Percentiles rank a stretch among this genome's conserved stretches.
phyloP scores from a whole-genome alignment of 2,113 vertebrate species.

The Numenius arquata region DNA sequence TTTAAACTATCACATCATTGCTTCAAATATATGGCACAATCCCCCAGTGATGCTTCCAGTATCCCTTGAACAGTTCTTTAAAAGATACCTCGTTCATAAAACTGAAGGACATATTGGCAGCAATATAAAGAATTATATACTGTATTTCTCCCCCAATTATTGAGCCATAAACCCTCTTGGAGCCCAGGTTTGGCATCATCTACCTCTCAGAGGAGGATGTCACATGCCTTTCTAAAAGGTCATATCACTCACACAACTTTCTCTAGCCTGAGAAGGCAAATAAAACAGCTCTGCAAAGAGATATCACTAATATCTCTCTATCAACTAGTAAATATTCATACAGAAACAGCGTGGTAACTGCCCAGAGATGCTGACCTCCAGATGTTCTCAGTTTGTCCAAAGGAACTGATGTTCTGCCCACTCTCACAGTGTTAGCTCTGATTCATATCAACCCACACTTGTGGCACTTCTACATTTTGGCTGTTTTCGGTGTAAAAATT shows the following conservation, averaged over 20 bases:
- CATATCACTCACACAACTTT: not conserved
- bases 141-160: not conserved
- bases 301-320: not conserved
- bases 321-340: not conserved
- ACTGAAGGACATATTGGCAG: not conserved
- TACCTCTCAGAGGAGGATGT: not conserved
- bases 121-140: not conserved
- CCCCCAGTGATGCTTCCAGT: not conserved
- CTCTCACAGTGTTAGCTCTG: not conserved
- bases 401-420: not conserved
- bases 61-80: not conserved
- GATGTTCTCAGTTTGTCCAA: not conserved
- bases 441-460: not conserved
- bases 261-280: not conserved
- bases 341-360: not conserved
- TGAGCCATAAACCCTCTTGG: not conserved
- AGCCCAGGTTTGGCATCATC: not conserved
- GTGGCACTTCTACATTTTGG: not conserved
- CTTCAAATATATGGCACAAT: not conserved
- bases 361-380: not conserved
- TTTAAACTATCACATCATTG: conserved; percentile 1
- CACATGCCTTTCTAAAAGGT: not conserved
- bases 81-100: not conserved
- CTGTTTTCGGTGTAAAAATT: not conserved
- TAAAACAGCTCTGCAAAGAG: not conserved